A percentile compares a stretch with the other conserved stretches of the same genome.
These are phyloP conservation scores for Patella caerulea DNA, from an alignment of 2,888 invertebrate genomes.

Conservation along the genomic window DNA sequence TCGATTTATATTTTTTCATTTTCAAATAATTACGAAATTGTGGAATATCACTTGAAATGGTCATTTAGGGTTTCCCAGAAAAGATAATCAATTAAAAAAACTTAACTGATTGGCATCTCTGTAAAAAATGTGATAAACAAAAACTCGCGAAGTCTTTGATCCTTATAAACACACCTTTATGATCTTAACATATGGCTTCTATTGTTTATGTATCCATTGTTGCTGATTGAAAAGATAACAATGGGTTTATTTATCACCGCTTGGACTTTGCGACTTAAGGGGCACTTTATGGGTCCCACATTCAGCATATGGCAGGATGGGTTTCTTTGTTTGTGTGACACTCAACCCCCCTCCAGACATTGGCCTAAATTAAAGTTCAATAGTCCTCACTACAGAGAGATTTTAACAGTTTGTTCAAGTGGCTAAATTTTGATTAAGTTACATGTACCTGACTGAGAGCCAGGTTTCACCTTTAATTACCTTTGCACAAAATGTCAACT, in stretches of 20 bases:
- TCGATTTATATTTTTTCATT: no score
- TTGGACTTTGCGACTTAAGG: background rate
- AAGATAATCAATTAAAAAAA: no score
- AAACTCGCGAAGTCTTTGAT: no score
- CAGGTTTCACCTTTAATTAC: no score
- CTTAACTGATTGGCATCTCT: no score
- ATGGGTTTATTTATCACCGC: background rate
- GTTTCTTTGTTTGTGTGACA: background rate
- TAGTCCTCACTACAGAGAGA: background rate
- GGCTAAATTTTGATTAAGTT: background rate
- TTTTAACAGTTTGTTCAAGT: slow-evolving; percentile 9
- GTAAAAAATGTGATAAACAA: no score
- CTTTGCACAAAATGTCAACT: no score
- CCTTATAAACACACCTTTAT: background rate
- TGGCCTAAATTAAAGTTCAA: background rate
- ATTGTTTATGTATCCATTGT: background rate
- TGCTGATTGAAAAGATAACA: background rate
- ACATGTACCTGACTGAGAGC: no score
- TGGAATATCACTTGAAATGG: no score
- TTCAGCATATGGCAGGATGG: background rate
- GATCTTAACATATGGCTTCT: background rate
- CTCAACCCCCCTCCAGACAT: background rate
- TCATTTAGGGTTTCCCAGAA: no score
- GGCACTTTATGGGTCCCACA: background rate
- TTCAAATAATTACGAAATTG: no score